Evolutionary conservation across 2,888 invertebrate genomes (phyloP).

Genomic region (Hesperia comma): DNA sequence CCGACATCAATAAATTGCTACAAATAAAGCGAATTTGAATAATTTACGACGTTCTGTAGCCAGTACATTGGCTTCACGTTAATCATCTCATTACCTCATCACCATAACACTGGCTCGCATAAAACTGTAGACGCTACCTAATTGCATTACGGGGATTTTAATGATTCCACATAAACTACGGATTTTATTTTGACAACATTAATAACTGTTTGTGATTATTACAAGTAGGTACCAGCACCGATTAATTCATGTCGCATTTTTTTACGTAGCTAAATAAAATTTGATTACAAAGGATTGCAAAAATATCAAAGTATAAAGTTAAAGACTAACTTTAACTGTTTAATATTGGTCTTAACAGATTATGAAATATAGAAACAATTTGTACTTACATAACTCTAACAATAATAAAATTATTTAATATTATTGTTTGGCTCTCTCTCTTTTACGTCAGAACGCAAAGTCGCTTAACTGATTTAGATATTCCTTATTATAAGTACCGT

Average conservation of each 20-base stretch:
- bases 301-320: too few relatives aligned
- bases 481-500: too few relatives aligned
- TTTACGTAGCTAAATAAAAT: too few relatives aligned
- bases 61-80: conserved; percentile 23
- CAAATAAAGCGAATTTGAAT: conserved; percentile 21
- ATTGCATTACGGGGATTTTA: conserved; percentile 17
- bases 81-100: conserved; percentile 18
- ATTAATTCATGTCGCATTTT: too few relatives aligned
- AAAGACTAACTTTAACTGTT: too few relatives aligned
- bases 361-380: background rate
- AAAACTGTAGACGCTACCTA: conserved; percentile 8
- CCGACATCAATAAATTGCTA: conserved; percentile 24
- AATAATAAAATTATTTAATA: too few relatives aligned
- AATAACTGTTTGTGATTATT: conserved; percentile 7
- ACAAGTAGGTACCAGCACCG: background rate
- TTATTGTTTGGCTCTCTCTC: too few relatives aligned
- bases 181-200: conserved; percentile 1
- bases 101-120: conserved; percentile 16
- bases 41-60: conserved; percentile 7
- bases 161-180: conserved; percentile 13
- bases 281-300: too few relatives aligned
- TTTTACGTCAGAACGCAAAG: too few relatives aligned
- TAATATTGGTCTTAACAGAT: background rate
- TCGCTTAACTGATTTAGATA: too few relatives aligned
- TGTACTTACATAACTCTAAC: too few relatives aligned